Evolutionary conservation across 1,140 invertebrate species (phyloP).

Genomic region (Nixonia krombeini): DNA sequence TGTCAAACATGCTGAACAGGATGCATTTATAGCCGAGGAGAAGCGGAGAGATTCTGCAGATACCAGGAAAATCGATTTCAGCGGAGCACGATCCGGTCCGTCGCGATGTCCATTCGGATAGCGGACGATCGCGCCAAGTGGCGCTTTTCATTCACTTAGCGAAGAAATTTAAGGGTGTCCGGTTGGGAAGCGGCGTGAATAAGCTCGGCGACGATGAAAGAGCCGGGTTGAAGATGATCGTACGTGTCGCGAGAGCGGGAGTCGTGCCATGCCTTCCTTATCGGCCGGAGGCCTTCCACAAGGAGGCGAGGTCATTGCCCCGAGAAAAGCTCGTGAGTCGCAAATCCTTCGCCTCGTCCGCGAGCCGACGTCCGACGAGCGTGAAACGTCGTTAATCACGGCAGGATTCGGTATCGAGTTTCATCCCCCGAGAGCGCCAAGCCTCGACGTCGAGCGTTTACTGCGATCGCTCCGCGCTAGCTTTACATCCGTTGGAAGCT

Average conservation of each 20-base stretch:
- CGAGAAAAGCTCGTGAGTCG: conserved; percentile 62
- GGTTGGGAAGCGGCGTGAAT: too few species aligned
- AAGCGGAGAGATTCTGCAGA: too few species aligned
- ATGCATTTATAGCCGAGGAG: too few species aligned
- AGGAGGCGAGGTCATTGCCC: conserved; percentile 56
- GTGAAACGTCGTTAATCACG: conserved; percentile 68
- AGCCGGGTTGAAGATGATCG: conserved; percentile 25
- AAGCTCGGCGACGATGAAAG: conserved; percentile 27
- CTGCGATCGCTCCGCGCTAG: conserved; percentile 29
- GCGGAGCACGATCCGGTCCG: too few species aligned
- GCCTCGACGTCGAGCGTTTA: conserved; percentile 30
- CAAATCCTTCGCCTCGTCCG: conserved; percentile 60
- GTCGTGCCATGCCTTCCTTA: conserved; percentile 38
- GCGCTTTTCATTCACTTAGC: too few species aligned
- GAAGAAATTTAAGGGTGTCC: conserved; percentile 17
- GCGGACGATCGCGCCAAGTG: too few species aligned
- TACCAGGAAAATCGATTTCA: too few species aligned
- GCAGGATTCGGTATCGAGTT: conserved; percentile 68
- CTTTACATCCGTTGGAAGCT: conserved; percentile 31
- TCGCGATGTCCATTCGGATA: too few species aligned
- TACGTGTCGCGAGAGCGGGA: conserved; percentile 37
- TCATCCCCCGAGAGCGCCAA: conserved; percentile 54
- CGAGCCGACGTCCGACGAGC: conserved; percentile 58
- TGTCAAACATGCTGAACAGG: too few species aligned
- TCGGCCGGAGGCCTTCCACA: conserved; percentile 40